These are phyloP conservation scores for Sigmodon hispidus DNA, from an alignment of 2,113 vertebrate species.

Conservation along the genomic window DNA sequence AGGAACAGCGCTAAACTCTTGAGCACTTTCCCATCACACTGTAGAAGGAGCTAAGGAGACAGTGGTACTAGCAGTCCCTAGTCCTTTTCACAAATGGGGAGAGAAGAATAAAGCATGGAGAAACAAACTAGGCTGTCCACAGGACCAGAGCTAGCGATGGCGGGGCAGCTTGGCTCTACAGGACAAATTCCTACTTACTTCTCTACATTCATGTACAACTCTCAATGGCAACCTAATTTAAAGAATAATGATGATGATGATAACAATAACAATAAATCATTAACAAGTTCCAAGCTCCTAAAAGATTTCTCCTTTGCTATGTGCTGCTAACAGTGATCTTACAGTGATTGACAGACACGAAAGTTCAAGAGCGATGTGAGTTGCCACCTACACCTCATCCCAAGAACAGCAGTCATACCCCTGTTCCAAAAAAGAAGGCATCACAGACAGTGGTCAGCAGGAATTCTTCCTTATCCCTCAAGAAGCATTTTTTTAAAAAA, in stretches of 20 bases:
- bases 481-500: not conserved
- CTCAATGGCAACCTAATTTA: not conserved
- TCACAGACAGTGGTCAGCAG: conserved; percentile 31
- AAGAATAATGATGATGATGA: not conserved
- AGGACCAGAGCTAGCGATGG: not conserved
- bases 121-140: not conserved
- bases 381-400: not conserved
- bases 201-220: not conserved
- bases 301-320: conserved; percentile 29
- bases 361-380: not conserved
- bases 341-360: not conserved
- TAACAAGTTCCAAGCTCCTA: conserved; percentile 9
- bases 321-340: not conserved
- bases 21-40: not conserved
- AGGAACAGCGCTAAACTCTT: not conserved
- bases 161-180: not conserved
- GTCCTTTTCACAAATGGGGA: not conserved
- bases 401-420: not conserved
- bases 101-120: not conserved
- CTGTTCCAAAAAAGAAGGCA: conserved; percentile 23
- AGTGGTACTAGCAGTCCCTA: too few relatives aligned
- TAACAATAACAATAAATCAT: not conserved
- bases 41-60: not conserved
- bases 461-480: not conserved
- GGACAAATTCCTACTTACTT: not conserved